These are phyloP conservation scores for Tylochromis polylepis DNA, from an alignment of 2,113 vertebrate species.

Conservation along the genomic window DNA sequence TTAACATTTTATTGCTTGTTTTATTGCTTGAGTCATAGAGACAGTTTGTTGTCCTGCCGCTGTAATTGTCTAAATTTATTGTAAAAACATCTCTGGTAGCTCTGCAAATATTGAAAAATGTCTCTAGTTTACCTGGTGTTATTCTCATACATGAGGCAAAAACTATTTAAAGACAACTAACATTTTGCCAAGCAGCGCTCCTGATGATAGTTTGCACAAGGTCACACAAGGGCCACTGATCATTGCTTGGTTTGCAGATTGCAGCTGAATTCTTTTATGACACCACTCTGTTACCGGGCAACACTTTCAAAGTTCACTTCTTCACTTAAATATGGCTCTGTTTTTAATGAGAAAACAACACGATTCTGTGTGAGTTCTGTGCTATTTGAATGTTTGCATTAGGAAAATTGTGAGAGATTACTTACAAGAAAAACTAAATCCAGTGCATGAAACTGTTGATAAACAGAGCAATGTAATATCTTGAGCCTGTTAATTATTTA, in stretches of 20 bases:
- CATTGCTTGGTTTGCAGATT: no score
- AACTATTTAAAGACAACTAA: rapidly evolving
- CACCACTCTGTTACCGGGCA: background rate
- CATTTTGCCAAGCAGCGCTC: rapidly evolving
- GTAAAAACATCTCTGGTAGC: no score
- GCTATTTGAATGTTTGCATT: rapidly evolving
- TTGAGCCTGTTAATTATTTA: background rate
- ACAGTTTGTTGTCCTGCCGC: no score
- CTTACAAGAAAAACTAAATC: rapidly evolving
- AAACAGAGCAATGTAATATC: background rate
- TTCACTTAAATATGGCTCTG: rapidly evolving
- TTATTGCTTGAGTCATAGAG: no score
- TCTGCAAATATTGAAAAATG: no score
- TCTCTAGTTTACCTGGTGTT: no score
- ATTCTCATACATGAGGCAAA: no score
- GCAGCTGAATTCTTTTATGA: rapidly evolving
- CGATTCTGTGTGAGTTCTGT: rapidly evolving
- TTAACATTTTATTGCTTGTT: no score
- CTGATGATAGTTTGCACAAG: rapidly evolving
- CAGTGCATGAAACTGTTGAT: rapidly evolving
- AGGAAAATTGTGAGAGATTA: rapidly evolving
- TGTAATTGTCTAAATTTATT: no score
- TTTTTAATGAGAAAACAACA: background rate
- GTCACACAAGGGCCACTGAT: no score
- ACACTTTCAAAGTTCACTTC: background rate